These are phyloP conservation scores for Leptonema lineaticorne DNA, from an alignment of 1,140 invertebrate species.

Conservation along the genomic window DNA sequence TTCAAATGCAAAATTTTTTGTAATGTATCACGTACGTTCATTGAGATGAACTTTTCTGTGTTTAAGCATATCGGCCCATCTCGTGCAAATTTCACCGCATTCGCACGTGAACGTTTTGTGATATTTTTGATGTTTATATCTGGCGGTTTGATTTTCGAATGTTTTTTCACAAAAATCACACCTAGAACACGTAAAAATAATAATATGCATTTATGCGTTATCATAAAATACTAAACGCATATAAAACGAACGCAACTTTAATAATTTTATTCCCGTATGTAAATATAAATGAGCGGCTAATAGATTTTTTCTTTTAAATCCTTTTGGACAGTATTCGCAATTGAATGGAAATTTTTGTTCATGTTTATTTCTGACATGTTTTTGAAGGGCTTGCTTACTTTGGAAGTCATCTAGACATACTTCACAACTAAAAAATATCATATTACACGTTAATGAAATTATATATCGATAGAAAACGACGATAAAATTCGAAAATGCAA, in stretches of 20 bases:
- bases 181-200: conserved; percentile 44
- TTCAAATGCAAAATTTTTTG: conserved; percentile 6
- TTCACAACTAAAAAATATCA: conserved; percentile 31
- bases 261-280: conserved; percentile 53
- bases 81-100: conserved; percentile 47
- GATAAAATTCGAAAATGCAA: no score
- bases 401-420: conserved; percentile 41
- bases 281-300: conserved; percentile 51
- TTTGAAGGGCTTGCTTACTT: conserved; percentile 44
- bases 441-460: not conserved
- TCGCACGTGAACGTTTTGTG: conserved; percentile 54
- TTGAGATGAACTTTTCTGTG: conserved; percentile 48
- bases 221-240: conserved; percentile 12
- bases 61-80: conserved; percentile 50
- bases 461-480: not conserved
- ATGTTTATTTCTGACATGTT: conserved; percentile 45
- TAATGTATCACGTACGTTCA: conserved; percentile 40
- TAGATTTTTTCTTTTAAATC: conserved; percentile 52
- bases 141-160: conserved; percentile 49
- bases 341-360: conserved; percentile 43
- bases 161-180: conserved; percentile 51
- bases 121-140: conserved; percentile 51
- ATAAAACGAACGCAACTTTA: conserved; percentile 45
- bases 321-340: conserved; percentile 50
- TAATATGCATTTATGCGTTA: conserved; percentile 16